Percentiles rank a stretch among this genome's conserved stretches.
Conservation (phyloP, 2,797 vertebrate species). For the Emydoidea blandingii region DNA sequence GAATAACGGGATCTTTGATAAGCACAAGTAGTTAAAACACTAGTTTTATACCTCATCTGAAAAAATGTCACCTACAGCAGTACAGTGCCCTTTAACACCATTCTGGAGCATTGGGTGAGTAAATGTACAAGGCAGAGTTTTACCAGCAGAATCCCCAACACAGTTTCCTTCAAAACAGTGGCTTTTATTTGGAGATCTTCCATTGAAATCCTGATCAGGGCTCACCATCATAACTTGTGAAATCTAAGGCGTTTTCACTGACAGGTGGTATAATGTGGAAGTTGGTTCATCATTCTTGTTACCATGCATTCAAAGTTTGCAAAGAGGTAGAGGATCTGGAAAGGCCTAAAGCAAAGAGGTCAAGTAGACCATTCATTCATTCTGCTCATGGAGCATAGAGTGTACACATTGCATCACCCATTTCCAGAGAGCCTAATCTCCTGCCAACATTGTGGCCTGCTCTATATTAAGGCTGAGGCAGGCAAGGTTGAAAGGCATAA, state of each 20-base stretch:
- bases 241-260: background rate
- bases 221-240: background rate
- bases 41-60: background rate
- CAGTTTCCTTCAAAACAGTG: background rate
- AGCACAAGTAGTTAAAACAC: background rate
- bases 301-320: background rate
- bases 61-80: background rate
- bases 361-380: background rate
- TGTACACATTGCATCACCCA: background rate
- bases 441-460: background rate
- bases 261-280: background rate
- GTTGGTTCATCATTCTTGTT: background rate
- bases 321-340: background rate
- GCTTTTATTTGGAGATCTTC: background rate
- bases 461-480: background rate
- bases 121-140: background rate
- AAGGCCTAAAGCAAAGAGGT: background rate
- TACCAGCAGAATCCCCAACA: background rate
- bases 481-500: no score
- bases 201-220: background rate
- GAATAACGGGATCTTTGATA: background rate
- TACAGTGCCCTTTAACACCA: background rate
- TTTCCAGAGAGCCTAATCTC: background rate
- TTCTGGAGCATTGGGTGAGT: background rate
- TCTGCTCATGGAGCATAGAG: background rate